phyloP scores from a whole-genome alignment of 2,888 invertebrate species.

The Eretmocerus hayati region DNA sequence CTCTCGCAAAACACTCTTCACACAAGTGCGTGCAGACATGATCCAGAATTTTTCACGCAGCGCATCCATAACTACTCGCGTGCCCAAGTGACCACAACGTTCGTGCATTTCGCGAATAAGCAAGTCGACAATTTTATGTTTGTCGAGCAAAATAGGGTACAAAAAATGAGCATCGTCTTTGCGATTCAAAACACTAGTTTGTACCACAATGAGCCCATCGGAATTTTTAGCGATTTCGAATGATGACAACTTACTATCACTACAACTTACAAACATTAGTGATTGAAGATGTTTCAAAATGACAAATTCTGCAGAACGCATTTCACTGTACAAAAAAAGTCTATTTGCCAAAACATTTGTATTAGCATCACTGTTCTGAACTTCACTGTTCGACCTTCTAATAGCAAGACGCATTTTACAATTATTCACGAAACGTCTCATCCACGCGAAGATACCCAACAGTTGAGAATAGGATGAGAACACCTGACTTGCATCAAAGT shows the following conservation, averaged over 20 bases:
- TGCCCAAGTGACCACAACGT: slow-evolving; percentile 22
- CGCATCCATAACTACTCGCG: slow-evolving; percentile 20
- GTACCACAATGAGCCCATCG: slow-evolving; percentile 12
- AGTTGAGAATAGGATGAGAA: slow-evolving; percentile 11
- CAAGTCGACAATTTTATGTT: slow-evolving; percentile 25
- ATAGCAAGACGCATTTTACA: no score
- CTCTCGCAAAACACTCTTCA: slow-evolving; percentile 10
- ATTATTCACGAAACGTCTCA: slow-evolving; percentile 2
- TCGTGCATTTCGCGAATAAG: slow-evolving; percentile 24
- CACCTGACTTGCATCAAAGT: not conserved
- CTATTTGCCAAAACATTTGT: no score
- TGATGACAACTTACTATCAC: not conserved
- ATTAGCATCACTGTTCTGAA: no score
- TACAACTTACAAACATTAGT: not conserved
- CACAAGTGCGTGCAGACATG: slow-evolving; percentile 15
- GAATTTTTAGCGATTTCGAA: slow-evolving; percentile 1
- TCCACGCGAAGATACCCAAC: slow-evolving; percentile 25
- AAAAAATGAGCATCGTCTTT: slow-evolving; percentile 25
- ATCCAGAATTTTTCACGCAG: slow-evolving; percentile 25
- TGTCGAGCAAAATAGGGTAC: slow-evolving; percentile 29
- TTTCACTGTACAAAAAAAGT: not conserved
- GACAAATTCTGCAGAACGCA: not conserved
- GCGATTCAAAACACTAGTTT: slow-evolving; percentile 25
- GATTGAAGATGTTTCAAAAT: not conserved
- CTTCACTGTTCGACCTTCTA: no score